These are phyloP conservation scores for Enteromius viviparus DNA, from an alignment of 2,797 vertebrate genomes.

Conservation along the genomic window DNA sequence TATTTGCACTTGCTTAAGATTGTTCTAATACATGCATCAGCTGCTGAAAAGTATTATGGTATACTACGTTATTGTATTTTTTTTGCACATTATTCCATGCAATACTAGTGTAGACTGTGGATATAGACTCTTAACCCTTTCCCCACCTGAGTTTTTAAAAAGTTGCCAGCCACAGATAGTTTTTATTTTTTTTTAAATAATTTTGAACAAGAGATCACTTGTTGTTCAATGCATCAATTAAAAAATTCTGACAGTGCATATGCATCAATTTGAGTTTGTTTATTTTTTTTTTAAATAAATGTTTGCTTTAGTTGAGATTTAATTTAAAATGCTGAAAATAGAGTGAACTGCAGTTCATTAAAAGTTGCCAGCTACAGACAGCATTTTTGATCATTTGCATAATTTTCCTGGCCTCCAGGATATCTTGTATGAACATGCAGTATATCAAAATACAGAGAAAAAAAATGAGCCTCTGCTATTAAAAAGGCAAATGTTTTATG, in stretches of 20 bases:
- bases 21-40: neutral
- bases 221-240: no score
- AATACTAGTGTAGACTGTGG: neutral
- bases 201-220: no score
- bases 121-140: neutral
- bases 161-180: neutral
- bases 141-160: neutral
- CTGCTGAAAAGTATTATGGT: neutral
- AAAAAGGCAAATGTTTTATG: neutral
- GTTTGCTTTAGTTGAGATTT: no score
- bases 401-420: neutral
- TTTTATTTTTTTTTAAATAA: no score
- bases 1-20: neutral
- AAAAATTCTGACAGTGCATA: no score
- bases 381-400: neutral
- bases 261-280: no score
- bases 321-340: no score
- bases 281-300: no score
- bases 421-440: neutral
- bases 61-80: neutral
- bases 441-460: neutral
- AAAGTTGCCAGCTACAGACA: neutral
- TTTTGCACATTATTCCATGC: neutral
- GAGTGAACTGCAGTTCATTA: no score
- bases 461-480: neutral